Conservation (phyloP, 2,113 vertebrate genomes). For the Misgurnus anguillicaudatus region DNA sequence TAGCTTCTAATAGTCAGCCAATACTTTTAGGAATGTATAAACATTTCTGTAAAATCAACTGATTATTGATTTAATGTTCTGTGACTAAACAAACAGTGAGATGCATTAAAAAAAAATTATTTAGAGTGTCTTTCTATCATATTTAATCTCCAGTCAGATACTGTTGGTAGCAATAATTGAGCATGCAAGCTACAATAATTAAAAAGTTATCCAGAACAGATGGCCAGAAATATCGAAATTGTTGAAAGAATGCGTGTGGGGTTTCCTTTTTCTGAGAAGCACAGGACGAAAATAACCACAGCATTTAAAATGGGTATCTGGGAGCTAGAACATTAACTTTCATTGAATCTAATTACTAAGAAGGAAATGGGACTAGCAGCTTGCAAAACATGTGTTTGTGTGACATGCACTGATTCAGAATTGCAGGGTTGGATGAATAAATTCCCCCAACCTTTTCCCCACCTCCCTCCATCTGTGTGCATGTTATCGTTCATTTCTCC, state of each 20-base stretch:
- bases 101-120: too few species aligned
- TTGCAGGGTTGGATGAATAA: conserved; percentile 34
- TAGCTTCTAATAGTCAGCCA: too few species aligned
- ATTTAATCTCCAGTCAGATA: not conserved
- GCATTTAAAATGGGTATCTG: not conserved
- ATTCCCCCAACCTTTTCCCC: conserved; percentile 60
- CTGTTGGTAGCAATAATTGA: not conserved
- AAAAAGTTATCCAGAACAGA: conserved; percentile 14
- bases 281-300: conserved; percentile 4
- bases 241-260: not conserved
- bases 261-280: conserved; percentile 15
- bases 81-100: too few species aligned
- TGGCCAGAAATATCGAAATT: conserved; percentile 16
- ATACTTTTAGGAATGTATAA: too few species aligned
- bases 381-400: conserved; percentile 39
- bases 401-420: conserved; percentile 50
- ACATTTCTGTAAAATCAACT: too few species aligned
- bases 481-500: conserved; percentile 14
- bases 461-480: conserved; percentile 55
- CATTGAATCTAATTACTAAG: conserved; percentile 17
- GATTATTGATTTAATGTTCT: too few species aligned
- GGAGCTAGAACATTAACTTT: not conserved
- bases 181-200: not conserved
- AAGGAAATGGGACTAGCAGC: conserved; percentile 22
- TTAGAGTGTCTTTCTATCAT: not conserved